A percentile compares a stretch with the other conserved stretches of the same genome.
Evolutionary conservation across 1,140 invertebrate genomes (phyloP).

Genomic region (Aphaenogaster ashmeadi): DNA sequence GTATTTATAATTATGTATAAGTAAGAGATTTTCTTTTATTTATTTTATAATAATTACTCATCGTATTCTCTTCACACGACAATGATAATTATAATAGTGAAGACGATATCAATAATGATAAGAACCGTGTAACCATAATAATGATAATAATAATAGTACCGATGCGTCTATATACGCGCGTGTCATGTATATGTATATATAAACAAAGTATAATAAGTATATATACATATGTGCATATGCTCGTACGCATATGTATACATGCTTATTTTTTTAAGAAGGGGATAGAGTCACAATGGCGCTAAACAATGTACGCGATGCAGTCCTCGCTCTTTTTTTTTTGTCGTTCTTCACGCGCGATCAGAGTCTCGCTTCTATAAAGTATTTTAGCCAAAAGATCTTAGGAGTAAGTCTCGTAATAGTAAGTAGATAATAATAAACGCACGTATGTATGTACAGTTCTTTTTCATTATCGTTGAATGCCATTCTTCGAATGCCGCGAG

Average conservation of each 20-base stretch:
- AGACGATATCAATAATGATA: constrained; percentile 68
- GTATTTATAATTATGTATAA: constrained; percentile 80
- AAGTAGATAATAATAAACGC: constrained; percentile 77
- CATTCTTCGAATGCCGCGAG: constrained; percentile 69
- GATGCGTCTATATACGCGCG: constrained; percentile 55
- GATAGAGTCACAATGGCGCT: constrained; percentile 74
- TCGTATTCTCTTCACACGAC: constrained; percentile 59
- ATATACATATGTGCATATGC: constrained; percentile 24
- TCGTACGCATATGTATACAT: constrained; percentile 66
- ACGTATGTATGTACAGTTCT: constrained; percentile 72
- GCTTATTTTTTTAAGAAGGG: constrained; percentile 70
- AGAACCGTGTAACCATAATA: constrained; percentile 67
- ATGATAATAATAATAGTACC: constrained; percentile 71
- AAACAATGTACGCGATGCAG: constrained; percentile 69
- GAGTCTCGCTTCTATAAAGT: constrained; percentile 70
- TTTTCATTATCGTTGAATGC: constrained; percentile 72
- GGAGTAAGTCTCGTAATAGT: constrained; percentile 73
- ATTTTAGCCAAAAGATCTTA: constrained; percentile 73
- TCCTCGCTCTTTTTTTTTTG: constrained; percentile 46
- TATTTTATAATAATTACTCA: constrained; percentile 73
- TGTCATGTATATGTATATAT: constrained; percentile 58
- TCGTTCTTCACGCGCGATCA: constrained; percentile 43
- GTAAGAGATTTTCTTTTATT: constrained; percentile 76
- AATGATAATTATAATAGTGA: constrained; percentile 70
- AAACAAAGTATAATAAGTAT: constrained; percentile 57